phyloP scores from a whole-genome alignment of 2,797 vertebrate species.

The Podarcis siculus region DNA sequence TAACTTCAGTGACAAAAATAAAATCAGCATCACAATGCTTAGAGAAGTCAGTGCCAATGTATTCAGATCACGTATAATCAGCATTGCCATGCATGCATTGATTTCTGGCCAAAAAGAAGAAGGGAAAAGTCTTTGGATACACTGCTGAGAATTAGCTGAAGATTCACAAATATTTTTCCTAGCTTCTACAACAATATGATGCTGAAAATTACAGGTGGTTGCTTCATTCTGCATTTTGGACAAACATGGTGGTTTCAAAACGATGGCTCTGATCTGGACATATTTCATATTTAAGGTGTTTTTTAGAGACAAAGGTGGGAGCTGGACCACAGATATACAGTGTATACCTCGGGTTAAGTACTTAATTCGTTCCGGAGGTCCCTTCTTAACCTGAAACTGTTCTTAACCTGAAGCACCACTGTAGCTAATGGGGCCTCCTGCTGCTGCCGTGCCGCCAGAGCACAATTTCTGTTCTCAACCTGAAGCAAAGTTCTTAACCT shows the following conservation, averaged over 20 bases:
- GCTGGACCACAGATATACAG: neutral
- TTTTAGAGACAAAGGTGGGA: neutral
- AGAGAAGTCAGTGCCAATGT: neutral
- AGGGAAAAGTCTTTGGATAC: neutral
- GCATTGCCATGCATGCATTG: neutral
- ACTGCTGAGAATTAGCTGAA: neutral
- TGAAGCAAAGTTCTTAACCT: too few species aligned
- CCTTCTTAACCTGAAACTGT: too few species aligned
- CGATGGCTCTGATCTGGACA: neutral
- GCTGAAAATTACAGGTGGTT: neutral
- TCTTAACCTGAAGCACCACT: too few species aligned
- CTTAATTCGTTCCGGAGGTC: too few species aligned
- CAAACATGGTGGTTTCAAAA: neutral
- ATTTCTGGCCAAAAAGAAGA: neutral
- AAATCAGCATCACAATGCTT: neutral
- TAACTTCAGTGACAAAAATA: slow-evolving; percentile 12
- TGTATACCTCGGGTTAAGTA: too few species aligned
- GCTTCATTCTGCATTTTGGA: neutral
- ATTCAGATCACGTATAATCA: neutral
- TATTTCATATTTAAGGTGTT: neutral
- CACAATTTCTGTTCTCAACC: too few species aligned
- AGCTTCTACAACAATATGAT: neutral
- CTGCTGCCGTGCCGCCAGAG: too few species aligned
- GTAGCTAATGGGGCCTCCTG: too few species aligned
- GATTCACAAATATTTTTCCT: neutral